These are phyloP conservation scores for Rhopalosiphum padi DNA, from an alignment of 1,140 invertebrate genomes.

Conservation along the genomic window DNA sequence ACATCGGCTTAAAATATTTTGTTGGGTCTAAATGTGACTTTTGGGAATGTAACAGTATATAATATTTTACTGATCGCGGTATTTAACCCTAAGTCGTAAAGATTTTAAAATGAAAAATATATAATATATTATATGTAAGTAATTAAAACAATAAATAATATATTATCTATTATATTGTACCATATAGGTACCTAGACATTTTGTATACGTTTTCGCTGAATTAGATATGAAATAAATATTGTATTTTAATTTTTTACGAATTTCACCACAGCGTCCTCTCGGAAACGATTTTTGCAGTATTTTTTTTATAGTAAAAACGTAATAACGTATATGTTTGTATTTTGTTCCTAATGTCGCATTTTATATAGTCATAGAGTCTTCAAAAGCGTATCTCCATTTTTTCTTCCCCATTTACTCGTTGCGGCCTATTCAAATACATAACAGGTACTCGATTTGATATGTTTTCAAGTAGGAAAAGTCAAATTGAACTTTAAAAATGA, in stretches of 20 bases:
- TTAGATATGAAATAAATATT: background rate
- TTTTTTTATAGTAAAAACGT: no score
- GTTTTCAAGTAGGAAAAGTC: background rate
- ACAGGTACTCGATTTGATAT: background rate
- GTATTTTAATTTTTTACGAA: no score
- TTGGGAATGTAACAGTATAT: slow-evolving; percentile 6
- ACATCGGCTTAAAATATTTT: background rate
- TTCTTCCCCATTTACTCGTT: background rate
- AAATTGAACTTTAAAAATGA: background rate
- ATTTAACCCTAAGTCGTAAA: background rate
- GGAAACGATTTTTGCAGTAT: no score
- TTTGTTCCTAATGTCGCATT: background rate
- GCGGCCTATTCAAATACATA: background rate
- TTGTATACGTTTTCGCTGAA: background rate
- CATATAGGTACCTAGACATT: background rate
- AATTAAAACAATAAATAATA: background rate
- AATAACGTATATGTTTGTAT: background rate
- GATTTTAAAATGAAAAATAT: background rate
- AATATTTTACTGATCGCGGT: background rate
- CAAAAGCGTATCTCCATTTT: background rate
- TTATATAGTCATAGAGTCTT: background rate
- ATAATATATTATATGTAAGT: background rate
- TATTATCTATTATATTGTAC: background rate
- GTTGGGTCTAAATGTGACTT: slow-evolving; percentile 30
- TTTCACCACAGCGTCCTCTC: no score